Evolutionary conservation across 2,797 vertebrate genomes (phyloP).

Genomic region (Hylomyscus alleni): DNA sequence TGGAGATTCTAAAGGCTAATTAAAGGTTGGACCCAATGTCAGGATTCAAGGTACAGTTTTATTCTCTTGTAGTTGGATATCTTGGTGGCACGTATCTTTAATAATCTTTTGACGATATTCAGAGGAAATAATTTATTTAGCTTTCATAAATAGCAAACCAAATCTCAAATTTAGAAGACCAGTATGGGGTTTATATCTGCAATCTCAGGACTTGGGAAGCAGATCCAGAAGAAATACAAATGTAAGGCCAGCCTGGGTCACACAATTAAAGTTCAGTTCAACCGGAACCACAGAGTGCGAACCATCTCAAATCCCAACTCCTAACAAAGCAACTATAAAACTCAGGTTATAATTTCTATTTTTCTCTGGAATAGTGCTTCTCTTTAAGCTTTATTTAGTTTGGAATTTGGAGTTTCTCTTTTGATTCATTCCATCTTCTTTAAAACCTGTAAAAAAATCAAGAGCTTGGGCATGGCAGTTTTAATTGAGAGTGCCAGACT

Average conservation of each 20-base stretch:
- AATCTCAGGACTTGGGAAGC: neutral
- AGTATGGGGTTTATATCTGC: neutral
- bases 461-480: neutral
- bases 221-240: neutral
- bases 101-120: slow-evolving; percentile 48
- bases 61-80: slow-evolving; percentile 52
- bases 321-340: neutral
- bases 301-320: neutral
- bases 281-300: neutral
- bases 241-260: neutral
- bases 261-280: neutral
- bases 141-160: slow-evolving; percentile 66
- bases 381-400: slow-evolving; percentile 59
- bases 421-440: slow-evolving; percentile 47
- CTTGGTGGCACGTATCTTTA: slow-evolving; percentile 35
- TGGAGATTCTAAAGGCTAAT: slow-evolving; percentile 63
- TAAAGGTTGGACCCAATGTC: slow-evolving; percentile 79
- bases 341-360: slow-evolving; percentile 36
- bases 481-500: neutral
- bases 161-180: neutral
- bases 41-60: slow-evolving; percentile 57
- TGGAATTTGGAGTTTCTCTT: slow-evolving; percentile 56
- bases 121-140: slow-evolving; percentile 13
- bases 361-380: slow-evolving; percentile 52
- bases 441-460: neutral